Base-by-base conservation (phyloP, 2,797 vertebrate species). In the Glyptemys insculpta region DNA sequence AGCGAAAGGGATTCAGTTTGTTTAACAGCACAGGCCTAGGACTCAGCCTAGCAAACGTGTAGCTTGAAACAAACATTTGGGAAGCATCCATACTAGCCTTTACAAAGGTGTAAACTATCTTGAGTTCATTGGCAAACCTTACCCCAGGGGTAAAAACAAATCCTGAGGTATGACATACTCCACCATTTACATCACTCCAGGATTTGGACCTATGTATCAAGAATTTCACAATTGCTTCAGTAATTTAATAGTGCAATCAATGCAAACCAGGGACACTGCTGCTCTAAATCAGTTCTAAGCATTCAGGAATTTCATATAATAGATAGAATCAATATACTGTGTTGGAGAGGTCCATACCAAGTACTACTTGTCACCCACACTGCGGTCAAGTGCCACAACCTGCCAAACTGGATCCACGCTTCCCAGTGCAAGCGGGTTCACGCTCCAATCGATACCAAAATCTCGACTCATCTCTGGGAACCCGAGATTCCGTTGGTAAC, bases 21-120 rank as follows among this genome's bases (percentile, higher is more conserved):
- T 95, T 88, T 91, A 97, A 92, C 59, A 95, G 96, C 88, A 76
- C 65, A 81, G 49, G 25, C 34, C 31, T 72, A 72, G 68, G n/a
- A 72, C 21, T 41, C 19, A 37, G 34, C 8, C 9, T 53, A 47
- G 78, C 53, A 12, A 41, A 56, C 12, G 65, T 94, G 44, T 44
- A 87, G 86, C 8, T 1, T 18, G 89, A 95, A 92, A 14, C 2
- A 86, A 90, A 76, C 5, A 15, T 85, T 95, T 86, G 23, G 83
- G 52, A 86, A 96, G n/a, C 56, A 15, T 72, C 89, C 56, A 52
- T 15, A 34, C 62, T 62, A 85, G 25, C 59, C 94, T 90, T 92
- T 79, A 37, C 10, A 41, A 41, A 72, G n/a, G 21, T 41, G n/a
- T 37, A 72, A 92, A 57, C 85, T 72, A 89, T 62, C 74, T 68